phyloP scores from a whole-genome alignment of 2,113 vertebrate genomes.

The Siniperca knerii region DNA sequence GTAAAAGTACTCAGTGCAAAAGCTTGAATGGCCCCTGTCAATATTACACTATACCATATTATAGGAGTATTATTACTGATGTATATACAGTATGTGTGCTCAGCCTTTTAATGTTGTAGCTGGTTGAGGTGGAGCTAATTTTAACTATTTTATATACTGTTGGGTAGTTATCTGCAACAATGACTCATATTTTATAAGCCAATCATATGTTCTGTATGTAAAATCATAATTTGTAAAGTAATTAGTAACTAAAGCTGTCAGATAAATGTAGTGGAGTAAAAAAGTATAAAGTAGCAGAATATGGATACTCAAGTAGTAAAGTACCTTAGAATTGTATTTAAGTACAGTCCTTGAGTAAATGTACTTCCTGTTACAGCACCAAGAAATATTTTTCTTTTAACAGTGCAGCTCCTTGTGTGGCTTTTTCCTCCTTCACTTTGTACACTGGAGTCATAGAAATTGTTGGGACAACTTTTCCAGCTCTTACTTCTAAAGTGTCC shows the following conservation, averaged over 20 bases:
- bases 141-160: background rate
- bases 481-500: constrained; percentile 4
- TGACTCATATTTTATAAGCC: background rate
- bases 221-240: background rate
- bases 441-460: background rate
- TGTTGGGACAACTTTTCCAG: background rate
- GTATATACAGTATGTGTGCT: background rate
- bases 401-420: background rate
- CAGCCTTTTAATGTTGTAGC: background rate
- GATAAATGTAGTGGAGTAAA: background rate
- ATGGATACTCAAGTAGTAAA: background rate
- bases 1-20: background rate
- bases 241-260: background rate
- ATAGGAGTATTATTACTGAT: background rate
- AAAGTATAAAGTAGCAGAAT: background rate
- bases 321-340: background rate
- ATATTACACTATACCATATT: background rate
- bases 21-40: background rate
- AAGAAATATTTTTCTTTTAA: background rate
- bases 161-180: background rate
- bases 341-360: background rate
- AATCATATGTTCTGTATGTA: background rate
- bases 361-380: background rate
- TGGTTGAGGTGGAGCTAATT: background rate
- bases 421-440: background rate